Conservation (phyloP, 2,888 invertebrate genomes). For the Achlya flavicornis region DNA sequence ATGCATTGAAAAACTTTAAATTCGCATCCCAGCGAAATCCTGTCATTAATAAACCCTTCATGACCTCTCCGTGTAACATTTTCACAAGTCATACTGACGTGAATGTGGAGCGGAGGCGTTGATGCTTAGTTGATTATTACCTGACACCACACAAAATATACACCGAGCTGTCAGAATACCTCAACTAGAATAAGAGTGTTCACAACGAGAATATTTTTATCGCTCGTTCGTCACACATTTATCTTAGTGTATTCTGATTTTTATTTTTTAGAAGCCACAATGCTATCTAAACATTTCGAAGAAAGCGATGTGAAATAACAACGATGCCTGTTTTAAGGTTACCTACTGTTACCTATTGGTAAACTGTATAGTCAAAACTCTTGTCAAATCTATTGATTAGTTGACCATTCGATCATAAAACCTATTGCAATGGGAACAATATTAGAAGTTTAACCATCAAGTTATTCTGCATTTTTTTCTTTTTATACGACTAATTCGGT, state of each 20-base stretch:
- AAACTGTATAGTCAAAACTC: too few species aligned
- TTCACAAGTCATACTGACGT: constrained; percentile 3
- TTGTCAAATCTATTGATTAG: too few species aligned
- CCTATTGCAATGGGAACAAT: too few species aligned
- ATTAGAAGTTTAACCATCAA: neutral
- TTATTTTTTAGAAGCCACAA: neutral
- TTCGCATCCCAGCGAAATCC: neutral
- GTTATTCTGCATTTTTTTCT: too few species aligned
- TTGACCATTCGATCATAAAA: too few species aligned
- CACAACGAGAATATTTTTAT: neutral
- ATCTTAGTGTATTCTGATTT: neutral
- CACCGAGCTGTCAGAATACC: neutral
- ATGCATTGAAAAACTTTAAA: neutral
- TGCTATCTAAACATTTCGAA: neutral
- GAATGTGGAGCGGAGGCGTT: neutral
- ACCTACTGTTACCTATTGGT: neutral
- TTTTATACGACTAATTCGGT: too few species aligned
- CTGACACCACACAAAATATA: constrained; percentile 5
- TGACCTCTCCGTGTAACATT: neutral
- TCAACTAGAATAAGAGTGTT: neutral
- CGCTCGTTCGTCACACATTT: neutral
- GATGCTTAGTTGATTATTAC: constrained; percentile 7
- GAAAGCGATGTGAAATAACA: neutral
- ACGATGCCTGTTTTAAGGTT: too few species aligned
- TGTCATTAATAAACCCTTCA: constrained; percentile 5